Evolutionary conservation across 2,113 vertebrate species (phyloP), one percentile per base, ranked within the genome.

Genomic region (Fregetta grallaria): DNA sequence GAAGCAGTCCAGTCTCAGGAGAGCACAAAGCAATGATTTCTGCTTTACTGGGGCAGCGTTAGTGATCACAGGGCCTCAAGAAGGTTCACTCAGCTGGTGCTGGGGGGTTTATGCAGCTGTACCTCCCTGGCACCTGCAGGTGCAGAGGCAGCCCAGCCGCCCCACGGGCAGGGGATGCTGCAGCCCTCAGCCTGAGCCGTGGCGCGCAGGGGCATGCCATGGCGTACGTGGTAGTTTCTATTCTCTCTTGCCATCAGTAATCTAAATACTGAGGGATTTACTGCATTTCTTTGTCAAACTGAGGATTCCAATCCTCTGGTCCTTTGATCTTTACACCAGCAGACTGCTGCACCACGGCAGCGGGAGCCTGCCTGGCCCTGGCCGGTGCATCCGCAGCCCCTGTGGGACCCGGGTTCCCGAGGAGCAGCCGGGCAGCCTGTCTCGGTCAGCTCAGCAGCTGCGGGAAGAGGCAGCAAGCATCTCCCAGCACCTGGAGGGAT

Each of bases 101-200:
- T 1, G 5, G 15, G 19, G 13, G n/a, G 6, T 7, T 34, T 5
- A 17, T 3, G 5, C 11, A 38, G 27, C 56, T 17, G n/a, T 19
- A 22, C 21, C 32, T 27, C 22, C 27, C 23, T 22, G 42, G 67
- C 47, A 32, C 11, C 62, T 21, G 36, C 25, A 16, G 67, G 26
- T 6, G 11, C n/a, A 1, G 66, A 27, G 21, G 36, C 17, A 49
- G 29, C 55, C 55, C 47, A 13, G 55, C 18, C 18, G n/a, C 38
- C 65, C 38, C 1, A 3, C 1, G 2, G 55, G n/a, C 36, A 32
- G 71, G 53, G 4, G 45, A 52, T 82, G 55, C 55, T 61, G 21
- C 40, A 83, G 47, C 61, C 38, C 16, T 21, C 21, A 4, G 45
- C 78, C 30, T 1, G 4, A 34, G 74, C 44, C 1, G 3, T 6